phyloP scores from a whole-genome alignment of 2,888 invertebrate genomes.

The Tiliacea aurago region DNA sequence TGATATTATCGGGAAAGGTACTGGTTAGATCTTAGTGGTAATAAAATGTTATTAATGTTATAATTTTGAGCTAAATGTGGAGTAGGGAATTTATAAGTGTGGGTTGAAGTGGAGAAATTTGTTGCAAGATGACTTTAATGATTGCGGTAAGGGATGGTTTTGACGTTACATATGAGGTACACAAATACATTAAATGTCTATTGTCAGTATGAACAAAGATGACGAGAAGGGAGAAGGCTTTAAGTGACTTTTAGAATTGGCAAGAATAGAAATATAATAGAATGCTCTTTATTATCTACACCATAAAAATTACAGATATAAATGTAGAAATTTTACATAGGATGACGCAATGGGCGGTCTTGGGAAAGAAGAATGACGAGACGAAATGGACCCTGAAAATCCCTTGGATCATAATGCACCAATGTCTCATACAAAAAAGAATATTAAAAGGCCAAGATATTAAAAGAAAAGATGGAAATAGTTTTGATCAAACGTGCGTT shows the following conservation, averaged over 20 bases:
- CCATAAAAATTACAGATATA: too few relatives aligned
- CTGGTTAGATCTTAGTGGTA: slow-evolving; percentile 24
- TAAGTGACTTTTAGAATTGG: background rate
- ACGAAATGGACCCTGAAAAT: background rate
- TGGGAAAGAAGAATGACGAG: background rate
- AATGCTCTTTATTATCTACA: too few relatives aligned
- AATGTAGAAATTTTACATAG: too few relatives aligned
- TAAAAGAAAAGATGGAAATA: background rate
- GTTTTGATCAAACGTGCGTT: background rate
- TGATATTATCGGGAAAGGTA: slow-evolving; percentile 46
- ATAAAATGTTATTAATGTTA: slow-evolving; percentile 43
- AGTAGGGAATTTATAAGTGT: slow-evolving; percentile 6
- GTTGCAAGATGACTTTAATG: slow-evolving; percentile 11
- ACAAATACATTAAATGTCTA: background rate
- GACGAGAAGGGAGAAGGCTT: too few relatives aligned
- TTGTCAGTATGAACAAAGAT: background rate
- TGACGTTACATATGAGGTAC: background rate
- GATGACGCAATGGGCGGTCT: too few relatives aligned
- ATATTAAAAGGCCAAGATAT: background rate
- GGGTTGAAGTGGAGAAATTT: slow-evolving; percentile 15
- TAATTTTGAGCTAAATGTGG: slow-evolving; percentile 33
- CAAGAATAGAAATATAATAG: too few relatives aligned
- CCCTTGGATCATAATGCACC: background rate
- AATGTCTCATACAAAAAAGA: background rate
- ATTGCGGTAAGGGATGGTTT: slow-evolving; percentile 4